These are phyloP conservation scores for Oreocharis arfaki DNA, from an alignment of 2,113 vertebrate species.

Conservation along the genomic window DNA sequence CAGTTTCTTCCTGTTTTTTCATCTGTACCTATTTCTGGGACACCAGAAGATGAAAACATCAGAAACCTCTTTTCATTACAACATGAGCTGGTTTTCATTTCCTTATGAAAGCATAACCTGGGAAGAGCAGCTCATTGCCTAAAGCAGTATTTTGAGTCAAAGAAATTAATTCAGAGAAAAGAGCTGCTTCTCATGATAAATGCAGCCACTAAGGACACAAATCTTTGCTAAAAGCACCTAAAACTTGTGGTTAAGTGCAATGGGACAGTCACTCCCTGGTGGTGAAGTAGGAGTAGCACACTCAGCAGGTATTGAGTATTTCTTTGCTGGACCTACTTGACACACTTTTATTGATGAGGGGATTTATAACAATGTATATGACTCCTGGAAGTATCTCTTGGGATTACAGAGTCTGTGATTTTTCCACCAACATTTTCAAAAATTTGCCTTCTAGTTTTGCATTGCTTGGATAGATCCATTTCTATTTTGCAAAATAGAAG, in stretches of 20 bases:
- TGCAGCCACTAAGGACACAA: not conserved
- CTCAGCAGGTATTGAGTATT: not conserved
- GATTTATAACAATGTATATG: not conserved
- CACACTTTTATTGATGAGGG: not conserved
- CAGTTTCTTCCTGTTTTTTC: not conserved
- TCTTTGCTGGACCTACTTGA: not conserved
- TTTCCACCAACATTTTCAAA: not conserved
- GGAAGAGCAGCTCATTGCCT: constrained; percentile 23
- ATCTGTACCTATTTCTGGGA: constrained; percentile 28
- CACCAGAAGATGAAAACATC: constrained; percentile 2
- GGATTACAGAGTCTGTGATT: not conserved
- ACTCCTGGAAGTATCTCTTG: not conserved
- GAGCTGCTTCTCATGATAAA: not conserved
- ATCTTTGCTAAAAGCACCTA: not conserved
- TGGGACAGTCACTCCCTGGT: not conserved
- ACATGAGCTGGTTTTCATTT: constrained; percentile 31
- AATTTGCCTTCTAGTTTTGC: not conserved
- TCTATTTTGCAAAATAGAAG: not conserved
- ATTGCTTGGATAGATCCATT: not conserved
- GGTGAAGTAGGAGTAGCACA: not conserved
- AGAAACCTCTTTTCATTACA: constrained; percentile 28
- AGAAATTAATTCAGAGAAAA: not conserved
- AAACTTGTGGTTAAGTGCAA: not conserved
- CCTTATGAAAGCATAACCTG: not conserved
- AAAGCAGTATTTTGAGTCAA: constrained; percentile 41